Conservation (phyloP, 2,888 invertebrate genomes). For the Protodeltote pygarga region DNA sequence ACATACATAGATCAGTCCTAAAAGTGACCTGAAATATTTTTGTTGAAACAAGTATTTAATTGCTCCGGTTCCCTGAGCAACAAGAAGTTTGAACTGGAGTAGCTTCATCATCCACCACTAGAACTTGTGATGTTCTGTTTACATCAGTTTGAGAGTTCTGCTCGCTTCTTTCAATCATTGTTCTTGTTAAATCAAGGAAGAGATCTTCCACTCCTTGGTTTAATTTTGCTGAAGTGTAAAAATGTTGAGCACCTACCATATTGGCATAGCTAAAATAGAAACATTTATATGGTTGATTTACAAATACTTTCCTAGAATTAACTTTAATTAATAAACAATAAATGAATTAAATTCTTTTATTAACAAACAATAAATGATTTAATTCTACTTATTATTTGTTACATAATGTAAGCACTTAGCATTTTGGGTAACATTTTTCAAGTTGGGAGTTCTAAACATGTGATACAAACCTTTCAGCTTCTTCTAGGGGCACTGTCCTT, state of each 20-base stretch:
- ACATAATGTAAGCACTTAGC: too few species aligned
- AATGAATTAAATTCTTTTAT: background rate
- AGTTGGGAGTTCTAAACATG: background rate
- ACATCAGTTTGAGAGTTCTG: conserved; percentile 62
- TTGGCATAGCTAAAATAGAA: conserved; percentile 91
- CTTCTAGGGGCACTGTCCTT: conserved; percentile 93
- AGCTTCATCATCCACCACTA: conserved; percentile 79
- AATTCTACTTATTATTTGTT: background rate
- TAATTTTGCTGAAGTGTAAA: conserved; percentile 96
- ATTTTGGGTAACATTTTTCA: background rate
- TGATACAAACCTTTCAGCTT: conserved; percentile 91
- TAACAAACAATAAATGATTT: background rate
- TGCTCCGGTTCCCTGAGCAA: conserved; percentile 68
- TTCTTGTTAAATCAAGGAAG: conserved; percentile 93
- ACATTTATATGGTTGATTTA: background rate
- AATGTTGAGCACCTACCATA: conserved; percentile 96
- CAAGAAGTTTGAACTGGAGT: conserved; percentile 68
- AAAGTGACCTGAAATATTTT: conserved; percentile 5
- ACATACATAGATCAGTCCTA: conserved; percentile 17
- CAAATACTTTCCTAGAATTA: background rate
- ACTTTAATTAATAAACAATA: too few species aligned
- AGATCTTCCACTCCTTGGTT: conserved; percentile 97
- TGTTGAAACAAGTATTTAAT: conserved; percentile 42
- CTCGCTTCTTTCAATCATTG: conserved; percentile 88
- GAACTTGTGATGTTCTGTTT: conserved; percentile 66